phyloP scores from a whole-genome alignment of 1,140 invertebrate species.

The Capitella teleta region DNA sequence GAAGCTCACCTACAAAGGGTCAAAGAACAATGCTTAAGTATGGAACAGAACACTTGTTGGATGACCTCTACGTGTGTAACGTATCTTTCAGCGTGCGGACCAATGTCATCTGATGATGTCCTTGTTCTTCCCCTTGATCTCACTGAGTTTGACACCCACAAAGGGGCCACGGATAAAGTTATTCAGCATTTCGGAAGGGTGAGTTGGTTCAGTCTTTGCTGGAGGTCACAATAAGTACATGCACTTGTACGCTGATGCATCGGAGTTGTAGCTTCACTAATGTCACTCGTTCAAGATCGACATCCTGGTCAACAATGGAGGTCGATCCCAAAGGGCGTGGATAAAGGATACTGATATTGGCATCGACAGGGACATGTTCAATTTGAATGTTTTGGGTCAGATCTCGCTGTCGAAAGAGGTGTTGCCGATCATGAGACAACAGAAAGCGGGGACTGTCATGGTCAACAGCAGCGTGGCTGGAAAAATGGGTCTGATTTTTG shows the following conservation, averaged over 20 bases:
- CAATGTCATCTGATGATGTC: slow-evolving; percentile 49
- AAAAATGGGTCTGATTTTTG: slow-evolving; percentile 47
- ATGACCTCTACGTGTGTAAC: not conserved
- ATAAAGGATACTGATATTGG: slow-evolving; percentile 64
- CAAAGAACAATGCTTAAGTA: slow-evolving; percentile 57
- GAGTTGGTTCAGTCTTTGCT: slow-evolving; percentile 13
- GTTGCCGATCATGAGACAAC: slow-evolving; percentile 54
- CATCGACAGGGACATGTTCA: slow-evolving; percentile 67
- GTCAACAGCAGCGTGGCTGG: slow-evolving; percentile 64
- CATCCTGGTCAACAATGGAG: slow-evolving; percentile 71
- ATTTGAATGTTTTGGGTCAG: slow-evolving; percentile 68
- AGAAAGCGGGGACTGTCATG: slow-evolving; percentile 55
- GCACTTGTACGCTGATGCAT: not conserved
- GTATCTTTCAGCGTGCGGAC: slow-evolving; percentile 23
- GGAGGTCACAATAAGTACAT: not conserved
- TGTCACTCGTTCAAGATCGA: slow-evolving; percentile 45
- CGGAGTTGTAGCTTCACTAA: not conserved
- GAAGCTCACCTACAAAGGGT: slow-evolving; percentile 61
- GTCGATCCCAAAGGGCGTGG: slow-evolving; percentile 62
- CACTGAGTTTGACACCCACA: slow-evolving; percentile 51
- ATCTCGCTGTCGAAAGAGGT: slow-evolving; percentile 59
- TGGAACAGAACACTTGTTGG: not conserved
- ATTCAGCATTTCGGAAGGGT: slow-evolving; percentile 61
- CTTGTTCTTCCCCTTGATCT: slow-evolving; percentile 63
- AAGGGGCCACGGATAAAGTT: slow-evolving; percentile 52